A percentile compares a stretch with the other conserved stretches of the same genome.
These are phyloP conservation scores for Diorhabda elongata DNA, from an alignment of 1,140 invertebrate species.

Conservation along the genomic window DNA sequence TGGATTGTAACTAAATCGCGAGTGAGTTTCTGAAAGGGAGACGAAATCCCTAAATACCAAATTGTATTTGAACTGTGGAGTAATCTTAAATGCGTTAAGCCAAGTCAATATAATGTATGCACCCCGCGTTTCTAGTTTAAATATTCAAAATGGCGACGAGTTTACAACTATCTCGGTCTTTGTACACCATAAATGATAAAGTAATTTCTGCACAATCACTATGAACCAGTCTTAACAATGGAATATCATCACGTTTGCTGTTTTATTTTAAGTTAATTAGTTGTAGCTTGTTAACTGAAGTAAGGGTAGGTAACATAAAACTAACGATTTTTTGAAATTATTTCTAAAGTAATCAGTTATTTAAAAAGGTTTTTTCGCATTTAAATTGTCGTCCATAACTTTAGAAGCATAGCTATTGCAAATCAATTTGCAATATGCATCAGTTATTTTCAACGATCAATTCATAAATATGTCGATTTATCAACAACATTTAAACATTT, in stretches of 20 bases:
- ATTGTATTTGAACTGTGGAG: conserved; percentile 18
- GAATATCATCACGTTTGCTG: conserved; percentile 9
- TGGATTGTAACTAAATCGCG: background rate
- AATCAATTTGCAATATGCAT: too few species aligned
- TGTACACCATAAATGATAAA: conserved; percentile 8
- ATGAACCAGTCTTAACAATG: conserved; percentile 12
- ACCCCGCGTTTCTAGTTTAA: conserved; percentile 17
- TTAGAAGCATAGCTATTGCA: too few species aligned
- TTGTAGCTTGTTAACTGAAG: background rate
- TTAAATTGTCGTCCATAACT: too few species aligned
- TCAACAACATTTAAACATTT: too few species aligned
- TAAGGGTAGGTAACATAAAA: too few species aligned
- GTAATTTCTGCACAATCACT: conserved; percentile 15
- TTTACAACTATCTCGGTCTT: conserved; percentile 14
- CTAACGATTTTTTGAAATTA: too few species aligned
- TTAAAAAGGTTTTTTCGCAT: too few species aligned
- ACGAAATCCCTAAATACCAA: conserved; percentile 16
- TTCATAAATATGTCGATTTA: too few species aligned
- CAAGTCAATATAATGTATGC: conserved; percentile 18
- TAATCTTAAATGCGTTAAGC: conserved; percentile 19
- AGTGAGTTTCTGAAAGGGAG: background rate
- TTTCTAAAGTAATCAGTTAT: too few species aligned
- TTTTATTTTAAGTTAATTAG: conserved; percentile 18
- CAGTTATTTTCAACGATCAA: too few species aligned
- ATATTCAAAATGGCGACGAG: conserved; percentile 18